Conservation (phyloP, 2,797 vertebrate genomes). For the Cynodonichthys magdalenae region DNA sequence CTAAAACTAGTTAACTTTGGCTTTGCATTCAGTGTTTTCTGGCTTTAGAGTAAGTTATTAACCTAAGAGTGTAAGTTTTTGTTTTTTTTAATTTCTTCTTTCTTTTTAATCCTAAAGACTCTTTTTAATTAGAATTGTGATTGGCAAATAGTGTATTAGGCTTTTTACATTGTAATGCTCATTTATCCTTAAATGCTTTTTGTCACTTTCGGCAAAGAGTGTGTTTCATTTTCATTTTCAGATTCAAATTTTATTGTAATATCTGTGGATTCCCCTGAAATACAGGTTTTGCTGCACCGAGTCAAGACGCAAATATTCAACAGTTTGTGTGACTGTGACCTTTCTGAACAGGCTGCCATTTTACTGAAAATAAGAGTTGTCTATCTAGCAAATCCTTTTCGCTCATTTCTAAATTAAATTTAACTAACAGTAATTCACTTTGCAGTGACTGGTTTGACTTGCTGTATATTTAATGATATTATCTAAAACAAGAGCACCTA, state of each 20-base stretch:
- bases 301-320: background rate
- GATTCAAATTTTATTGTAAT: conserved; percentile 15
- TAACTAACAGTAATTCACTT: conserved; percentile 37
- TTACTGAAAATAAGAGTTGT: conserved; percentile 15
- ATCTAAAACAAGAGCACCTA: conserved; percentile 20
- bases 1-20: conserved; percentile 65
- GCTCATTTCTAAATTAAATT: conserved; percentile 20
- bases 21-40: conserved; percentile 36
- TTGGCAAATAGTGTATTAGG: conserved; percentile 20
- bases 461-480: conserved; percentile 19
- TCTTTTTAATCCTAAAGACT: conserved; percentile 8
- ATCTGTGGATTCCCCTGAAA: conserved; percentile 29
- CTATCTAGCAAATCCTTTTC: conserved; percentile 17
- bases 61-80: conserved; percentile 53
- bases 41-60: conserved; percentile 44
- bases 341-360: background rate
- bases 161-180: conserved; percentile 22
- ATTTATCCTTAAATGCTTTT: conserved; percentile 15
- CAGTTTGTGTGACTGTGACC: conserved; percentile 2
- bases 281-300: conserved; percentile 18
- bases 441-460: conserved; percentile 23
- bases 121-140: conserved; percentile 40
- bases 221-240: conserved; percentile 23
- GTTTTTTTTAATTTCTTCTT: no score
- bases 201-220: conserved; percentile 9